phyloP scores from a whole-genome alignment of 1,140 invertebrate species.

The Camponotus pennsylvanicus region DNA sequence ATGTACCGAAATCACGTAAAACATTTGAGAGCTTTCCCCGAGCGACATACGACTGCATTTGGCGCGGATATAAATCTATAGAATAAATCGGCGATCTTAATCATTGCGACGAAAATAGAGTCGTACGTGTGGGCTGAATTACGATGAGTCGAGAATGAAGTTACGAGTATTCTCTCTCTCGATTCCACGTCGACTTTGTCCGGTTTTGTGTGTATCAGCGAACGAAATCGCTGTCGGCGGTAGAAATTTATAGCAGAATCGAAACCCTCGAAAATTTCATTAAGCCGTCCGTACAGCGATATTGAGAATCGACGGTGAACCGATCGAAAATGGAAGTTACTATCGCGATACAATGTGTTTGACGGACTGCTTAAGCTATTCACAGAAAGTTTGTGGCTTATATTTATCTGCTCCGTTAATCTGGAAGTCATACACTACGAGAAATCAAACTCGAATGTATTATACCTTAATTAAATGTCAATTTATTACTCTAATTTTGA shows the following conservation, averaged over 20 bases:
- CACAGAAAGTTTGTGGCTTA: constrained; percentile 4
- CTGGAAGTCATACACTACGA: no score
- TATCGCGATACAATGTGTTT: constrained; percentile 43
- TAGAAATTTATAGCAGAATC: constrained; percentile 68
- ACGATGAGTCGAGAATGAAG: constrained; percentile 55
- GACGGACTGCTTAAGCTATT: not conserved
- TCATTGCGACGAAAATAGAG: constrained; percentile 59
- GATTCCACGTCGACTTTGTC: constrained; percentile 41
- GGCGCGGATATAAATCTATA: constrained; percentile 53
- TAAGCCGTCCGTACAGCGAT: constrained; percentile 64
- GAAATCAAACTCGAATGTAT: no score
- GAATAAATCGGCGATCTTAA: constrained; percentile 61
- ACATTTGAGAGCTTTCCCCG: constrained; percentile 39
- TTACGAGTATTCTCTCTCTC: constrained; percentile 32
- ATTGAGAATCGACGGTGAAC: constrained; percentile 60
- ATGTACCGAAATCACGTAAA: constrained; percentile 23
- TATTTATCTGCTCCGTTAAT: not conserved
- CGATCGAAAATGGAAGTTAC: constrained; percentile 60
- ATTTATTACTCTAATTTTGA: no score
- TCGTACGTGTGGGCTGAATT: constrained; percentile 45
- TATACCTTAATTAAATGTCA: no score
- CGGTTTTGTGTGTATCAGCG: constrained; percentile 50
- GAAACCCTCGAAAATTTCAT: constrained; percentile 74
- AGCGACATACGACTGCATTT: constrained; percentile 46
- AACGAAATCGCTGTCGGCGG: constrained; percentile 65